A percentile compares a stretch with the other conserved stretches of the same genome.
These are phyloP conservation scores for Rotaria magnacalcarata DNA, from an alignment of 2,888 invertebrate genomes.

Conservation along the genomic window DNA sequence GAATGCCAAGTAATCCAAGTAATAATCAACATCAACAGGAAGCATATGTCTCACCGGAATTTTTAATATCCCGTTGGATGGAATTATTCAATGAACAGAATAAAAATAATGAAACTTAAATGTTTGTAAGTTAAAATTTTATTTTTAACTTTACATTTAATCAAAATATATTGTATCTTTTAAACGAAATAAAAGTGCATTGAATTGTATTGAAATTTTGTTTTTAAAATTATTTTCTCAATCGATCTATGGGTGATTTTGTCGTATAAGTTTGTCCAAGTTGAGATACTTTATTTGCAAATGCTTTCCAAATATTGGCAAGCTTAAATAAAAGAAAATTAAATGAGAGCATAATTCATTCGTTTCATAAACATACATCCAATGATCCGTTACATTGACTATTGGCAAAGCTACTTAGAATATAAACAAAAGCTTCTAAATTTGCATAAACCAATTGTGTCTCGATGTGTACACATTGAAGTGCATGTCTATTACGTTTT, in stretches of 20 bases:
- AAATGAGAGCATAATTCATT: too few species aligned
- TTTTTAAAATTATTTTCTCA: too few species aligned
- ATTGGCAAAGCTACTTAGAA: background rate
- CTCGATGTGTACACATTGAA: constrained; percentile 60
- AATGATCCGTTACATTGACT: background rate
- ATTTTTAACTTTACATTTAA: background rate
- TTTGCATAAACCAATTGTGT: constrained; percentile 59
- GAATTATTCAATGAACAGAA: background rate
- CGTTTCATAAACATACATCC: background rate
- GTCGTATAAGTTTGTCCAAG: background rate
- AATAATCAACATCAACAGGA: background rate
- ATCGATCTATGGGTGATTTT: background rate
- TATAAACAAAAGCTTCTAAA: constrained; percentile 50
- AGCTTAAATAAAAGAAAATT: background rate
- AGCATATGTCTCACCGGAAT: background rate
- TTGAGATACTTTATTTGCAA: background rate
- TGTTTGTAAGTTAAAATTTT: background rate
- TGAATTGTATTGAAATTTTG: too few species aligned
- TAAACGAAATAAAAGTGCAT: background rate
- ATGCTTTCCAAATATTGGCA: constrained; percentile 2
- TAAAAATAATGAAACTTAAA: background rate
- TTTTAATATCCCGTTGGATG: background rate
- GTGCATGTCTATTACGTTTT: constrained; percentile 58
- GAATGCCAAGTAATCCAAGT: background rate
- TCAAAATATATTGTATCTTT: background rate